phyloP scores from a whole-genome alignment of 2,888 invertebrate species.

The Mechanitis mazaeus region DNA sequence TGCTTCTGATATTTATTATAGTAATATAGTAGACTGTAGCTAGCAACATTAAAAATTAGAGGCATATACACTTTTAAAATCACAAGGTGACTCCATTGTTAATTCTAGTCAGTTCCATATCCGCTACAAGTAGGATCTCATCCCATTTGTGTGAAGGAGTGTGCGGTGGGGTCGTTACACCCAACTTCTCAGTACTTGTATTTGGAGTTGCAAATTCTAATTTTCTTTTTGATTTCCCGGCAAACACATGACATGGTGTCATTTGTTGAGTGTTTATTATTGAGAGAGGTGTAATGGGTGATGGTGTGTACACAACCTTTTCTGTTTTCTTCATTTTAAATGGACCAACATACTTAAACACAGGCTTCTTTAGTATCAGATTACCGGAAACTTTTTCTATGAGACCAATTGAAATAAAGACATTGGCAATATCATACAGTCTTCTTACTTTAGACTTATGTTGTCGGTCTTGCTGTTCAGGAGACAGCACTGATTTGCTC shows the following conservation, averaged over 20 bases:
- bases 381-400: constrained; percentile 81
- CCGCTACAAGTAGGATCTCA: constrained; percentile 74
- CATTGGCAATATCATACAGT: constrained; percentile 87
- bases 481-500: constrained; percentile 71
- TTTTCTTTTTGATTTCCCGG: constrained; percentile 67
- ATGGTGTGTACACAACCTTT: constrained; percentile 48
- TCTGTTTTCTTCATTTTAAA: constrained; percentile 58
- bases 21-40: constrained; percentile 13
- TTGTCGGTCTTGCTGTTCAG: constrained; percentile 71
- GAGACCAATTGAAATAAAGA: constrained; percentile 83
- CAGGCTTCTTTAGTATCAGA: constrained; percentile 79
- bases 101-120: constrained; percentile 77
- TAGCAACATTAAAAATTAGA: constrained; percentile 5
- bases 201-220: constrained; percentile 65
- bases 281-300: constrained; percentile 62
- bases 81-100: constrained; percentile 66
- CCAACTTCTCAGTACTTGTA: constrained; percentile 55
- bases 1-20: constrained; percentile 5
- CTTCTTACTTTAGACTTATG: constrained; percentile 83
- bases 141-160: constrained; percentile 75
- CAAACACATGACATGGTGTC: constrained; percentile 52
- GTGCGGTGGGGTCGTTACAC: constrained; percentile 62
- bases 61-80: constrained; percentile 33
- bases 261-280: constrained; percentile 46
- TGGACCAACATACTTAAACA: constrained; percentile 80